Evolutionary conservation across 2,797 vertebrate species (phyloP).

Genomic region (Melanotaenia trifasciata): DNA sequence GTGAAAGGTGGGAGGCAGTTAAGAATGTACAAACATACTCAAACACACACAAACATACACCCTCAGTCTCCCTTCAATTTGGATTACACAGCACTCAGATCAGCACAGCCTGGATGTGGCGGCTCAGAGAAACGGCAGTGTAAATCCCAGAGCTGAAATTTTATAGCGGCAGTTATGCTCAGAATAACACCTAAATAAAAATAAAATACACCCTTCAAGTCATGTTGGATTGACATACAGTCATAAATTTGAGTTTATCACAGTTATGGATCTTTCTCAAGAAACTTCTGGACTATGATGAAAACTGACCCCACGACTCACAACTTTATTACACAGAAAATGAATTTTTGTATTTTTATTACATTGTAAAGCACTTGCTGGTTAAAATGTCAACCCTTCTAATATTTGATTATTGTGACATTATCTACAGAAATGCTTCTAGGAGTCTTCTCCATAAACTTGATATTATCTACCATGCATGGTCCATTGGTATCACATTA

Average conservation of each 20-base stretch:
- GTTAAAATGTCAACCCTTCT: no score
- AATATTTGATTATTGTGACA: no score
- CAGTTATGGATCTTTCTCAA: slow-evolving; percentile 9
- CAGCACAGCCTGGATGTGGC: slow-evolving; percentile 38
- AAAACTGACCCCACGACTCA: no score
- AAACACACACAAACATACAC: slow-evolving; percentile 19
- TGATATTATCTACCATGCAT: no score
- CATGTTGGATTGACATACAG: slow-evolving; percentile 5
- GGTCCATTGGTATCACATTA: no score
- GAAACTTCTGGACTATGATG: slow-evolving; percentile 14
- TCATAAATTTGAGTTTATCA: slow-evolving; percentile 12
- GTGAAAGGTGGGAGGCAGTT: not conserved
- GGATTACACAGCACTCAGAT: slow-evolving; percentile 55
- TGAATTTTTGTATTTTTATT: no score
- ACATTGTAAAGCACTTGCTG: no score
- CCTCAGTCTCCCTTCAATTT: slow-evolving; percentile 48
- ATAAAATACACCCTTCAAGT: slow-evolving; percentile 21
- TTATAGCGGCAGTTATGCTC: slow-evolving; percentile 47
- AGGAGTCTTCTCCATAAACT: no score
- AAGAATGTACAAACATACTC: slow-evolving; percentile 13
- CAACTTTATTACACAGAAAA: no score
- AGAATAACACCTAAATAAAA: slow-evolving; percentile 56
- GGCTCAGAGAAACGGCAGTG: slow-evolving; percentile 33
- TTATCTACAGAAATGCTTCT: no score
- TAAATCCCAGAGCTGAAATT: slow-evolving; percentile 46